Percentiles rank a stretch among this genome's conserved stretches.
Evolutionary conservation across 37 sponge, comb jelly and placozoan genomes (phyloP).

Genomic region (Spongilla lacustris): DNA sequence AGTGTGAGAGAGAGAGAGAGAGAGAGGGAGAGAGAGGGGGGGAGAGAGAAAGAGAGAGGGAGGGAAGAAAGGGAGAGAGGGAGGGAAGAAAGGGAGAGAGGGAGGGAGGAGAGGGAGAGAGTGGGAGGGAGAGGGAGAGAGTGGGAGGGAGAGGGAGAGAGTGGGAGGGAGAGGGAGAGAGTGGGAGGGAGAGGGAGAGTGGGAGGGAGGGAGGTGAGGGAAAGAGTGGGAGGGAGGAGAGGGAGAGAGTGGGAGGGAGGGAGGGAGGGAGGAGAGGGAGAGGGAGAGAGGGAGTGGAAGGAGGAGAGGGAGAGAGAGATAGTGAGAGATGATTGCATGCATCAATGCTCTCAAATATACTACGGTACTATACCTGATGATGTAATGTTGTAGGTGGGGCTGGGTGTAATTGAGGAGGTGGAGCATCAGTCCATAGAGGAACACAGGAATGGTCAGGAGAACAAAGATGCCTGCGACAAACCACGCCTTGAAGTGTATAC

Average conservation of each 20-base stretch:
- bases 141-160: too few species aligned
- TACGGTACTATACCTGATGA: conserved; percentile 71
- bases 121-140: not conserved
- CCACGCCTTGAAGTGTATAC: conserved; percentile 72
- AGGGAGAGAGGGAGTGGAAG: too few species aligned
- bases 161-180: too few species aligned
- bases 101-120: too few species aligned
- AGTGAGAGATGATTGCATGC: too few species aligned
- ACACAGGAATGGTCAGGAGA: conserved; percentile 84
- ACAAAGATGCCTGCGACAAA: conserved; percentile 90
- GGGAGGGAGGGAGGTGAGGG: too few species aligned
- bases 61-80: not conserved
- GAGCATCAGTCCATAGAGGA: conserved; percentile 71
- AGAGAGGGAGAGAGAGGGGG: not conserved
- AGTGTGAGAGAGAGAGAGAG: not conserved
- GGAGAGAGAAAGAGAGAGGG: not conserved
- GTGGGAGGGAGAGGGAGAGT: too few species aligned
- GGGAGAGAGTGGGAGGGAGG: too few species aligned
- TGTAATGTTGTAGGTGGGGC: conserved; percentile 85
- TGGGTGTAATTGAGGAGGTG: conserved; percentile 88
- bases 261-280: too few species aligned
- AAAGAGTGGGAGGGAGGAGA: too few species aligned
- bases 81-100: too few species aligned
- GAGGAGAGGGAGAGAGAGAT: not conserved
- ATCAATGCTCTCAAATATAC: too few species aligned